phyloP scores from a whole-genome alignment of 2,113 vertebrate genomes.

The Zosterops lateralis region DNA sequence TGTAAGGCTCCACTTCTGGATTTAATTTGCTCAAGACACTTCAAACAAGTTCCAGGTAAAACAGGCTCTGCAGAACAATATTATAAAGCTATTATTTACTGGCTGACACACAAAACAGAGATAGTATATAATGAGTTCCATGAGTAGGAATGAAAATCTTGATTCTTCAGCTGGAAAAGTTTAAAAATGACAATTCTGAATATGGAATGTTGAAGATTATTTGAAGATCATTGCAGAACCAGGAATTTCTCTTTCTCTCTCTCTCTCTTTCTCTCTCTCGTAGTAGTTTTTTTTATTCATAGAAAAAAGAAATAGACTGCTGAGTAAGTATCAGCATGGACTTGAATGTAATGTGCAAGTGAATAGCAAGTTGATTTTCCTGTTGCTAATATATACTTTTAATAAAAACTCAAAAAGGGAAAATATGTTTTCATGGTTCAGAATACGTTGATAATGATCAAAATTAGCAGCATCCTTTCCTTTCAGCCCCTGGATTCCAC shows the following conservation, averaged over 20 bases:
- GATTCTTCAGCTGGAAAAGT: background rate
- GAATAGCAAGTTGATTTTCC: constrained; percentile 16
- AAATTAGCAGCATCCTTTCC: background rate
- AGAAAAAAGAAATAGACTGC: background rate
- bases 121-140: background rate
- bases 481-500: background rate
- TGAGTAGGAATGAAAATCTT: background rate
- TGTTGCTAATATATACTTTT: background rate
- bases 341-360: background rate
- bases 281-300: background rate
- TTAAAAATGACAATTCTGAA: background rate
- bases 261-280: background rate
- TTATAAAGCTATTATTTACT: background rate
- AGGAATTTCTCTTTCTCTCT: background rate
- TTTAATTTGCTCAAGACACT: background rate
- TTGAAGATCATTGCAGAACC: background rate
- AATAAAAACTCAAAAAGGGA: background rate
- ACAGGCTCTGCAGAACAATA: background rate
- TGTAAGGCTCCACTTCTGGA: background rate
- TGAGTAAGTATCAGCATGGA: background rate
- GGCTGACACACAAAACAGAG: background rate
- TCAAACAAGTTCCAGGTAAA: background rate
- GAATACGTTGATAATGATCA: background rate
- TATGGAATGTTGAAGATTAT: background rate
- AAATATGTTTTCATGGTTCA: background rate